Evolutionary conservation across 2,797 vertebrate species (phyloP).

Genomic region (Fistularia commersonii): DNA sequence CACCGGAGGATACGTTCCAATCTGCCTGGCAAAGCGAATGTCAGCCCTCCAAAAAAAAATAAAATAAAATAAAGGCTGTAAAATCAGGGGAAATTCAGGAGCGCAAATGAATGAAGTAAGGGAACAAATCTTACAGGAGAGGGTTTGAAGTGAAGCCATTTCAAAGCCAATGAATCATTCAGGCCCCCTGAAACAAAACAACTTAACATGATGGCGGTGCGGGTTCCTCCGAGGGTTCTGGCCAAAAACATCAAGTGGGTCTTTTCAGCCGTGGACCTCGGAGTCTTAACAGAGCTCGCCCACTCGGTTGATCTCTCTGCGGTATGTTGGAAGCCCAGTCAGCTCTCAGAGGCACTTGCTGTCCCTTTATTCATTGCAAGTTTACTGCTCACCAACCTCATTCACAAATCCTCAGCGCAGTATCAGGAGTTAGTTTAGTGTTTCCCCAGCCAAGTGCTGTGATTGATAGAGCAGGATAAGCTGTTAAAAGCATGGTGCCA

Average conservation of each 20-base stretch:
- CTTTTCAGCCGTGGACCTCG: conserved; percentile 53
- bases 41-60: conserved; percentile 1
- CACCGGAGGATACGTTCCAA: conserved; percentile 25
- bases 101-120: conserved; percentile 32
- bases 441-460: too few species aligned
- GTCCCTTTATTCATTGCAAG: too few species aligned
- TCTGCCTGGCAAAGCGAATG: conserved; percentile 2
- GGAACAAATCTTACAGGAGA: conserved; percentile 28
- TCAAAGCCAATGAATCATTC: conserved; percentile 55
- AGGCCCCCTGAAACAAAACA: conserved; percentile 48
- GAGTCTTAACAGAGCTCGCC: conserved; percentile 58
- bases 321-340: conserved; percentile 54
- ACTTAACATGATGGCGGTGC: conserved; percentile 50
- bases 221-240: conserved; percentile 47
- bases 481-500: too few species aligned
- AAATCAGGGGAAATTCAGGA: conserved; percentile 18
- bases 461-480: too few species aligned
- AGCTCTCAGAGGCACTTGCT: too few species aligned
- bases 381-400: too few species aligned
- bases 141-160: conserved; percentile 31
- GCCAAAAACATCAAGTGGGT: conserved; percentile 56
- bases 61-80: conserved; percentile 6
- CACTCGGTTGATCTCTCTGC: conserved; percentile 61
- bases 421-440: too few species aligned
- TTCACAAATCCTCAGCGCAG: too few species aligned